Conservation (phyloP, 2,888 invertebrate species). For the Icerya purchasi region DNA sequence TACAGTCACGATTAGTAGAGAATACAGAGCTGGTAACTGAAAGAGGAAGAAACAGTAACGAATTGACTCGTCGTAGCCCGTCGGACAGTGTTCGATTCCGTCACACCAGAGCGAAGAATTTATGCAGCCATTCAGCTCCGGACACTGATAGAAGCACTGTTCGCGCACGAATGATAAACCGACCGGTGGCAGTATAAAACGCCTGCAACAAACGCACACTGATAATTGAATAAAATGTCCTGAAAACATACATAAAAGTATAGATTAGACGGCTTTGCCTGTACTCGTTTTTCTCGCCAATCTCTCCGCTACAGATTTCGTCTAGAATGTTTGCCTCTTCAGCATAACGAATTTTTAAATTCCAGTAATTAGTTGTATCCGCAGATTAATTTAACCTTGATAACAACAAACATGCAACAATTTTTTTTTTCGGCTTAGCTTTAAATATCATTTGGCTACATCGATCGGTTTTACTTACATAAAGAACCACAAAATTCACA, state of each 20-base stretch:
- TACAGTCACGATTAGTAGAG: constrained; percentile 28
- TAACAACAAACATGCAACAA: no score
- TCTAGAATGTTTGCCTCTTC: no score
- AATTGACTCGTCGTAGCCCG: constrained; percentile 56
- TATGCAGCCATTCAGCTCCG: constrained; percentile 61
- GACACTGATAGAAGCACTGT: constrained; percentile 57
- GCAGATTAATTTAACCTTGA: no score
- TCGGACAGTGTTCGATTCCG: constrained; percentile 53
- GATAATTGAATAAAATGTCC: no score
- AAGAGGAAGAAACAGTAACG: constrained; percentile 49
- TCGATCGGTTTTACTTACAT: no score
- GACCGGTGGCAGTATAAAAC: constrained; percentile 2
- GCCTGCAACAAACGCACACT: neutral
- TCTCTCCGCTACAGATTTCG: no score
- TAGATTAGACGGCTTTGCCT: neutral
- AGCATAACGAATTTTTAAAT: no score
- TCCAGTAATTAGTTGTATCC: neutral
- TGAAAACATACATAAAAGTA: no score
- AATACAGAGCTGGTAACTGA: constrained; percentile 51
- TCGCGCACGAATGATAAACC: constrained; percentile 22
- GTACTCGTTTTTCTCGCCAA: neutral
- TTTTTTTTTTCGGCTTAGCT: no score
- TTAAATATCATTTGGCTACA: no score
- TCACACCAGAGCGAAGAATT: constrained; percentile 62
- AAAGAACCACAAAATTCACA: no score